Base-by-base conservation (phyloP, 30 jellyfish, hydroid and myxozoan genomes). In the Catostylus mosaicus region DNA sequence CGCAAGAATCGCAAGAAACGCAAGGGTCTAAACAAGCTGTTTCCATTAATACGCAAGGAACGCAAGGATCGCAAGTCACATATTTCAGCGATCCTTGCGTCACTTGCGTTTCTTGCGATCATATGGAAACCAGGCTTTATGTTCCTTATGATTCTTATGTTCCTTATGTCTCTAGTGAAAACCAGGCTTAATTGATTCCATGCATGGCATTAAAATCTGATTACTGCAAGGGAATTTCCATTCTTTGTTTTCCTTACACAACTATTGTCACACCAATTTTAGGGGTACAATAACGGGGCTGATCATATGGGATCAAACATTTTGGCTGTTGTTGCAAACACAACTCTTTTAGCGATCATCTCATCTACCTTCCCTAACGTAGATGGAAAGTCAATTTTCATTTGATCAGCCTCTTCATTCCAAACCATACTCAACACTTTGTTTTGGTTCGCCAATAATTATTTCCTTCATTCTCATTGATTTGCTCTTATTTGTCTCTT, bases 381-480 rank as follows among this genome's bases (percentile, higher is more conserved):
- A 27, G 63, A 23, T 48, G 24, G 20, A 48, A 7, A 48, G 63
- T 64, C 77, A 64, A 64, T 26, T 19, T 64, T 31, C 46, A 64
- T 64, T 64, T 64, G 77, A 64, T 64, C 77, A 64, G 77, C 31
- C 50, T 64, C 50, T 30, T 51, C 52, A 64, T 64, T 43, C 77
- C 77, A 64, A 64, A 43, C 22, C 11, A 64, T 19, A 29, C 77
- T 54, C 77, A 64, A 33, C 31, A 64, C 77, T 31, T 64, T 29
- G 29, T 23, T 64, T 43, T 64, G 27, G 4, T 48, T 23, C 20
- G 63, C 63, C 27, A 9, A 9, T 23, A 27, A 9, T 6, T 16
- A 48, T 9, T 16, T 48, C 20, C 63, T 48, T 48, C 63, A 6
- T 27, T 48, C 20, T 48, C 63, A 50, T 48, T 23, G 23, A 50